A percentile compares a stretch with the other conserved stretches of the same genome.
Conservation (phyloP, 2,888 invertebrate species). For the Clistopyga incitator region DNA sequence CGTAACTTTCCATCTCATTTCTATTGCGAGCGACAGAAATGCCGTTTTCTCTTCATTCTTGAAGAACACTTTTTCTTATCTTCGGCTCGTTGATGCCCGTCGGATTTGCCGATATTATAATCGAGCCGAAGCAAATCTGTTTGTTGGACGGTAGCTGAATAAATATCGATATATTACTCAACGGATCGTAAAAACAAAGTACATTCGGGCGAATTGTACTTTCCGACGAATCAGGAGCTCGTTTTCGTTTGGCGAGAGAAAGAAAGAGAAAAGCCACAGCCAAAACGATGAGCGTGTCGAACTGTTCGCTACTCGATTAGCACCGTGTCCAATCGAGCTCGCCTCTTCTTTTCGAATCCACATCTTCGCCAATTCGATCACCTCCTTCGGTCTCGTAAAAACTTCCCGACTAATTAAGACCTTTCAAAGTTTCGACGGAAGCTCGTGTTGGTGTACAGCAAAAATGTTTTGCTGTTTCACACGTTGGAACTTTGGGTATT, state of each 20-base stretch:
- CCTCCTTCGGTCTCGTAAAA: conserved; percentile 69
- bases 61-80: conserved; percentile 45
- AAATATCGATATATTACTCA: conserved; percentile 76
- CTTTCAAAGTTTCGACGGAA: conserved; percentile 53
- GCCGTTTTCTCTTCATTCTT: conserved; percentile 29
- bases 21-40: neutral
- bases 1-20: conserved; percentile 55
- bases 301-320: conserved; percentile 33
- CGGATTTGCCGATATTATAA: conserved; percentile 17
- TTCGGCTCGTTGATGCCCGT: conserved; percentile 12
- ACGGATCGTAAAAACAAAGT: conserved; percentile 75
- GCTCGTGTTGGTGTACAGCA: neutral
- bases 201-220: conserved; percentile 53
- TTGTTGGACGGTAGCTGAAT: conserved; percentile 54
- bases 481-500: too few species aligned
- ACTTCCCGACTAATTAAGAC: conserved; percentile 73
- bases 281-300: conserved; percentile 29
- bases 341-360: conserved; percentile 62
- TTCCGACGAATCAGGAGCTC: conserved; percentile 48
- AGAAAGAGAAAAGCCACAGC: conserved; percentile 63
- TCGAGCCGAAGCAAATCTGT: neutral
- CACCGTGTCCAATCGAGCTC: conserved; percentile 60
- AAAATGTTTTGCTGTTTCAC: neutral
- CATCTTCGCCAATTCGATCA: conserved; percentile 65
- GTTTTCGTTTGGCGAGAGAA: conserved; percentile 17